These are phyloP conservation scores for Tachyglossus aculeatus DNA, from an alignment of 2,797 vertebrate species.

Conservation along the genomic window DNA sequence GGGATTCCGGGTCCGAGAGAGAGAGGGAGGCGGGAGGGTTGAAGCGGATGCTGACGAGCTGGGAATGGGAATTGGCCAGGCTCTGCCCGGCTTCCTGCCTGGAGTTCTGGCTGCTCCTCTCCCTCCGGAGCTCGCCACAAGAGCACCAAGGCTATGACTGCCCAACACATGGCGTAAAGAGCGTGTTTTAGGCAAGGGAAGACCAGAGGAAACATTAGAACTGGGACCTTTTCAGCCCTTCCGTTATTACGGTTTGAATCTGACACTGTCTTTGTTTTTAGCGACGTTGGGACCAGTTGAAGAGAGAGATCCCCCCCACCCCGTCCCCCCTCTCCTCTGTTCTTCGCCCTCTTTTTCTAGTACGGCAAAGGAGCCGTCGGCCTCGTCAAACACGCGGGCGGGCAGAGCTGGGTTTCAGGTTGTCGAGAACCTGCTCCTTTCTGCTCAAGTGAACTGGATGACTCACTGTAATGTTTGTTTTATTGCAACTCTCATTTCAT, in stretches of 20 bases:
- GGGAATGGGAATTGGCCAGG: not conserved
- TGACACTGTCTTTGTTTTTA: conserved; percentile 70
- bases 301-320: conserved; percentile 38
- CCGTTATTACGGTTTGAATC: conserved; percentile 78
- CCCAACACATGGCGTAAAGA: conserved; percentile 63
- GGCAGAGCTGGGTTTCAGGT: conserved; percentile 60
- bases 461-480: conserved; percentile 69
- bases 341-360: conserved; percentile 68
- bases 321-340: conserved; percentile 40
- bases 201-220: conserved; percentile 73
- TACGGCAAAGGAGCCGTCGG: conserved; percentile 60
- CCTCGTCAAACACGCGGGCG: conserved; percentile 49
- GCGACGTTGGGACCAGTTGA: conserved; percentile 69
- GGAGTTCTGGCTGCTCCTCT: conserved; percentile 25
- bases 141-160: conserved; percentile 56
- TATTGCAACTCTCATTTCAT: conserved; percentile 68
- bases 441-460: conserved; percentile 72
- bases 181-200: conserved; percentile 72
- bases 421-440: conserved; percentile 67
- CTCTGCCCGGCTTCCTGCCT: conserved; percentile 1
- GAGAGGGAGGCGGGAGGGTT: too few species aligned
- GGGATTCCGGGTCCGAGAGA: too few species aligned
- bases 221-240: conserved; percentile 74
- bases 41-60: not conserved
- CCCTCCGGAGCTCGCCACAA: conserved; percentile 25